Percentiles rank a stretch among this genome's conserved stretches.
Evolutionary conservation across 1,140 invertebrate species (phyloP).

Genomic region (Mya arenaria): DNA sequence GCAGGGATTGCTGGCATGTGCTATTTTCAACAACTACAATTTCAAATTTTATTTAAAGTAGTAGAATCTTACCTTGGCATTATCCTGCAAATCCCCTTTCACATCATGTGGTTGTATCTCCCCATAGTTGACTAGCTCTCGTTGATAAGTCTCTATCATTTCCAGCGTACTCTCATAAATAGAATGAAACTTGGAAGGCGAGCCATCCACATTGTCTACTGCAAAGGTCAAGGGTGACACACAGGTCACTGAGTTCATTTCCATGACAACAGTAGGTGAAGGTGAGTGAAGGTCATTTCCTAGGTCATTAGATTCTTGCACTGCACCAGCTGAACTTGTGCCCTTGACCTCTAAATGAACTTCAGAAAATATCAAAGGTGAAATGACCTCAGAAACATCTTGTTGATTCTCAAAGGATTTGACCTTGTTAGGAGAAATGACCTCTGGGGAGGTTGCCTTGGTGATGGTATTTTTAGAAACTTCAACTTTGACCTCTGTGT

Average conservation of each 20-base stretch:
- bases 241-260: too few relatives aligned
- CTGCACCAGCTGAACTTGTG: not conserved
- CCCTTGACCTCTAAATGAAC: not conserved
- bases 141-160: constrained; percentile 68
- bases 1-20: too few relatives aligned
- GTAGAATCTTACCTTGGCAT: constrained; percentile 49
- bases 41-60: not conserved
- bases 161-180: constrained; percentile 63
- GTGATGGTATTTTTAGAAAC: constrained; percentile 54
- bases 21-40: not conserved
- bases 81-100: constrained; percentile 53
- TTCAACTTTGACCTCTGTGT: constrained; percentile 55
- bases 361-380: not conserved
- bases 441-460: constrained; percentile 29
- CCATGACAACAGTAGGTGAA: too few relatives aligned
- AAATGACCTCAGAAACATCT: too few relatives aligned
- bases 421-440: not conserved
- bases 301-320: too few relatives aligned
- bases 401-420: too few relatives aligned
- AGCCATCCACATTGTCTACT: constrained; percentile 22
- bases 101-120: constrained; percentile 62
- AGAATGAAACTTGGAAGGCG: constrained; percentile 59
- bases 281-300: too few relatives aligned
- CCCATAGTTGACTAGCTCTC: constrained; percentile 68
- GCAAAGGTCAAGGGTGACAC: too few relatives aligned